Percentiles rank a stretch among this genome's conserved stretches.
These are phyloP conservation scores for Ostrea edulis DNA, from an alignment of 1,140 invertebrate genomes.

Conservation along the genomic window DNA sequence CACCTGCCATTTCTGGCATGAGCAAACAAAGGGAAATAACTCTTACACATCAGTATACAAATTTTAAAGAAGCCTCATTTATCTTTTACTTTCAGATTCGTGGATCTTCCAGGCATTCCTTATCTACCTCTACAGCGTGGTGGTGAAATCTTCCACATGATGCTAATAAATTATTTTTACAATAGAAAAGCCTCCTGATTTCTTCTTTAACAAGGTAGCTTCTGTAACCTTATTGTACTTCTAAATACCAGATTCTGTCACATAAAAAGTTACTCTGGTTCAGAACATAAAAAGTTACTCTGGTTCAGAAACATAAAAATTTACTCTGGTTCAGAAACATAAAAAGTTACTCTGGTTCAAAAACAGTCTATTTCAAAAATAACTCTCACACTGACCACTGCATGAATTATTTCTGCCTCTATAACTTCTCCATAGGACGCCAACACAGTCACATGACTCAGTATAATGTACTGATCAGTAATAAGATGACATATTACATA, in stretches of 20 bases:
- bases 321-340: no score
- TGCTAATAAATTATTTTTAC: constrained; percentile 5
- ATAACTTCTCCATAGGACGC: no score
- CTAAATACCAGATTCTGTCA: not conserved
- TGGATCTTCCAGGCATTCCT: not conserved
- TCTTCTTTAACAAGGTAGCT: not conserved
- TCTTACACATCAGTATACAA: not conserved
- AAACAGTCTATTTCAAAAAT: no score
- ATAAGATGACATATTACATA: no score
- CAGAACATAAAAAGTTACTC: no score
- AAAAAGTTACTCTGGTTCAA: no score
- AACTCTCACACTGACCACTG: no score
- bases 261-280: no score
- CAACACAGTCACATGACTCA: no score
- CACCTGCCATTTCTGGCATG: not conserved
- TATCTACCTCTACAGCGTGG: not conserved
- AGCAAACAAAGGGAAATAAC: constrained; percentile 13
- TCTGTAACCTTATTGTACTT: not conserved
- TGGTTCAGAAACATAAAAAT: no score
- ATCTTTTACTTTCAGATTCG: constrained; percentile 27
- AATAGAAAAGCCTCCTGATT: not conserved
- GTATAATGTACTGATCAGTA: no score
- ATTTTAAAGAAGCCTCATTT: not conserved
- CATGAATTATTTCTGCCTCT: no score
- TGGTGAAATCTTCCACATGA: constrained; percentile 11